A percentile compares a stretch with the other conserved stretches of the same genome.
phyloP scores from a whole-genome alignment of 1,140 invertebrate genomes.

The Mycetomoellerius zeteki region DNA sequence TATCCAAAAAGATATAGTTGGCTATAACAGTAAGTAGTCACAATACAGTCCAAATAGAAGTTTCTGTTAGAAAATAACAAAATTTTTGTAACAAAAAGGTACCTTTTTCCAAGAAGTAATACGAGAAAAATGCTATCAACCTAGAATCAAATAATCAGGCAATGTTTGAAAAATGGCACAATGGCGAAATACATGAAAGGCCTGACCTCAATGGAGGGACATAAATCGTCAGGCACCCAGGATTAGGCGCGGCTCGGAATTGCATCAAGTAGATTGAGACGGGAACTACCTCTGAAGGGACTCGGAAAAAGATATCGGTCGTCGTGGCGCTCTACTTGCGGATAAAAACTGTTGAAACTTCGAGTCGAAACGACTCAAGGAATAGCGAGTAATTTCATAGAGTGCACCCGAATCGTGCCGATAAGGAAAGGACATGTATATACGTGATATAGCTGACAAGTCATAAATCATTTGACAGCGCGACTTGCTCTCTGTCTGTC shows the following conservation, averaged over 20 bases:
- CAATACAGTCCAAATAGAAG: not conserved
- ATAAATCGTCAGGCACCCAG: slow-evolving; percentile 50
- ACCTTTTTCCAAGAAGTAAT: not conserved
- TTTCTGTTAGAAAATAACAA: not conserved
- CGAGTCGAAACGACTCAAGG: slow-evolving; percentile 57
- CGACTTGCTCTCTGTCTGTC: slow-evolving; percentile 36
- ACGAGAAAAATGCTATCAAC: not conserved
- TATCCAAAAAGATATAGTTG: not conserved
- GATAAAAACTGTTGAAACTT: slow-evolving; percentile 63
- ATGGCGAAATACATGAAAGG: slow-evolving; percentile 35
- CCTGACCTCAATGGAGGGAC: slow-evolving; percentile 34
- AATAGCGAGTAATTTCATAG: slow-evolving; percentile 79
- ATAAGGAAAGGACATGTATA: slow-evolving; percentile 67
- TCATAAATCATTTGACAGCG: slow-evolving; percentile 63
- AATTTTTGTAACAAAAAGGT: slow-evolving; percentile 18
- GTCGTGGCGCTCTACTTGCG: slow-evolving; percentile 58
- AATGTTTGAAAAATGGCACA: slow-evolving; percentile 48
- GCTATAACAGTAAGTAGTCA: not conserved
- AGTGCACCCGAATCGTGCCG: slow-evolving; percentile 75
- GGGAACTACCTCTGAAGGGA: slow-evolving; percentile 47
- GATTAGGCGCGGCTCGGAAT: slow-evolving; percentile 60
- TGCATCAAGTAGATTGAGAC: slow-evolving; percentile 63
- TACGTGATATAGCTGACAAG: slow-evolving; percentile 41
- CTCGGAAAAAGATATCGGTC: slow-evolving; percentile 55
- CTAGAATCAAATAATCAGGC: slow-evolving; percentile 47